Evolutionary conservation across 2,113 vertebrate species (phyloP).

Genomic region (Xenus cinereus): DNA sequence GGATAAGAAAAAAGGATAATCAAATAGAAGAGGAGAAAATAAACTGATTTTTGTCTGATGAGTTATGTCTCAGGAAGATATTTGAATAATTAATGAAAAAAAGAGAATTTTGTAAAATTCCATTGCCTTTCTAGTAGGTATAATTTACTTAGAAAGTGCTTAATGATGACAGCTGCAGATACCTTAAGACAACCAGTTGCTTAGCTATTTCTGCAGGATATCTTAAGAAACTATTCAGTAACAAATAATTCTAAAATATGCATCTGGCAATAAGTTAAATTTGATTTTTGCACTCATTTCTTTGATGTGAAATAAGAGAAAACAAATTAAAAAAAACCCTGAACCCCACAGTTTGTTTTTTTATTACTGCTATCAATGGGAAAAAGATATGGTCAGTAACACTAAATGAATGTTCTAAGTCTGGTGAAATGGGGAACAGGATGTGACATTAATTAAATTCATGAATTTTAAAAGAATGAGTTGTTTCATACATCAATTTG

Average conservation of each 20-base stretch:
- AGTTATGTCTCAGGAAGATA: not conserved
- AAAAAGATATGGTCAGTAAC: not conserved
- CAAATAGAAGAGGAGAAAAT: not conserved
- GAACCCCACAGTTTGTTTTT: accelerated
- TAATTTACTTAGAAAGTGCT: not conserved
- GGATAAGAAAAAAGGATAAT: not conserved
- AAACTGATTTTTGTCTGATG: not conserved
- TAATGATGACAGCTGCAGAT: not conserved
- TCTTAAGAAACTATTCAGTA: not conserved
- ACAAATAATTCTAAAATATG: not conserved
- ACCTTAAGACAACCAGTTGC: not conserved
- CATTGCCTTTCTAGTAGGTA: not conserved
- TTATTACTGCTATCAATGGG: not conserved
- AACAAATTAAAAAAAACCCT: not conserved
- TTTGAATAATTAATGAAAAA: not conserved
- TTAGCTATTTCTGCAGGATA: not conserved
- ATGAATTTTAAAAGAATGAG: constrained; percentile 14
- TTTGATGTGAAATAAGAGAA: not conserved
- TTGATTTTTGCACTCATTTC: not conserved
- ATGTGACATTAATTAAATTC: constrained; percentile 12
- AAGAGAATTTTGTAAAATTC: not conserved
- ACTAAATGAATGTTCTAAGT: not conserved
- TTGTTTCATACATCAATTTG: constrained; percentile 3
- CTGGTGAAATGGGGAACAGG: not conserved
- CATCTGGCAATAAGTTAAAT: not conserved